A percentile compares a stretch with the other conserved stretches of the same genome.
Conservation (phyloP, 2,797 vertebrate species). For the Mergus octosetaceus region DNA sequence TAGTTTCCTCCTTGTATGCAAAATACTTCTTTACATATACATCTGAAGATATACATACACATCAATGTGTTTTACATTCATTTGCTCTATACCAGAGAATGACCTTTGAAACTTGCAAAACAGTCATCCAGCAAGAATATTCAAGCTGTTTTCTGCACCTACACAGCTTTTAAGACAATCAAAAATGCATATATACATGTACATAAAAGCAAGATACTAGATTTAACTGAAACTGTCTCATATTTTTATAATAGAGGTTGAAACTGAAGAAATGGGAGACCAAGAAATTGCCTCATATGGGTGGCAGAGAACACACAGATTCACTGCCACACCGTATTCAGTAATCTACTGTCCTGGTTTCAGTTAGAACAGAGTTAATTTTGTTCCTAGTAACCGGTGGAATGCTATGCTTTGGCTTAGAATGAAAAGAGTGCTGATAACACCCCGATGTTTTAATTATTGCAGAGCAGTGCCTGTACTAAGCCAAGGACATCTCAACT, state of each 20-base stretch:
- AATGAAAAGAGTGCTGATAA: no score
- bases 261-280: background rate
- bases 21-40: background rate
- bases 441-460: no score
- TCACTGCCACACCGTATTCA: no score
- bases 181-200: background rate
- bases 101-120: background rate
- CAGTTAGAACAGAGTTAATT: no score
- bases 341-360: no score
- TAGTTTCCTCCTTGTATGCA: background rate
- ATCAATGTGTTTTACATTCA: background rate
- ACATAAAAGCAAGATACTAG: background rate
- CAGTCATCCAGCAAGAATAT: background rate
- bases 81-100: background rate
- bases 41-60: background rate
- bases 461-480: no score
- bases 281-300: background rate
- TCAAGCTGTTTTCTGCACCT: background rate
- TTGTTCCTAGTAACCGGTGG: no score
- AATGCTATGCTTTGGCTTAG: no score
- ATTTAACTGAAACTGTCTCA: background rate
- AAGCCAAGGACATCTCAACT: no score
- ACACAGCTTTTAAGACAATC: background rate
- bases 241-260: background rate
- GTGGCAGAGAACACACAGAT: background rate